A percentile compares a stretch with the other conserved stretches of the same genome.
Evolutionary conservation across 2,797 vertebrate genomes (phyloP).

Genomic region (Botia kubotai): DNA sequence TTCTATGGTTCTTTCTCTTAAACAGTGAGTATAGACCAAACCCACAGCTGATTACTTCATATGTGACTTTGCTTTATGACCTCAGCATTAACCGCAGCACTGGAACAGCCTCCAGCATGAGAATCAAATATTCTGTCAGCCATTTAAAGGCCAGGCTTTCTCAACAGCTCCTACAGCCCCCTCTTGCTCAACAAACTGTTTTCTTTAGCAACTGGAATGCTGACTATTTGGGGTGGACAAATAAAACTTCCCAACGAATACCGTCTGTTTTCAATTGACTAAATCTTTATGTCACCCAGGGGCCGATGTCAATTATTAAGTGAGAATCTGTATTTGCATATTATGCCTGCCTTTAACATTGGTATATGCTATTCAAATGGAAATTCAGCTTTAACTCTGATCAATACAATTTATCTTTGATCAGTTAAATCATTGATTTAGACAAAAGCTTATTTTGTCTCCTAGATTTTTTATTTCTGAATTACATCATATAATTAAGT

Average conservation of each 20-base stretch:
- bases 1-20: background rate
- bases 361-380: background rate
- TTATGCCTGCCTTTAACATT: conserved; percentile 4
- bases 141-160: conserved; percentile 47
- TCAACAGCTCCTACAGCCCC: conserved; percentile 31
- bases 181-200: conserved; percentile 61
- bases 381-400: background rate
- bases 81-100: conserved; percentile 33
- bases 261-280: conserved; percentile 60
- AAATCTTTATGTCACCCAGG: conserved; percentile 38
- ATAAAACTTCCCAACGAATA: conserved; percentile 60
- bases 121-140: conserved; percentile 57
- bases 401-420: background rate
- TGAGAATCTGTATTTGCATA: conserved; percentile 20
- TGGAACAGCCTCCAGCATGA: conserved; percentile 30
- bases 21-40: background rate
- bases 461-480: background rate
- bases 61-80: conserved; percentile 31
- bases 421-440: conserved; percentile 9
- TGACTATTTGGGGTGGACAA: conserved; percentile 58
- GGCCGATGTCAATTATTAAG: conserved; percentile 46
- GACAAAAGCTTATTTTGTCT: background rate
- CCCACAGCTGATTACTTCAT: conserved; percentile 23
- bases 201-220: conserved; percentile 65
- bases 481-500: background rate